Evolutionary conservation across 2,797 vertebrate genomes (phyloP), one percentile per base, ranked within the genome.

Genomic region (Mormyrops boulengeri): DNA sequence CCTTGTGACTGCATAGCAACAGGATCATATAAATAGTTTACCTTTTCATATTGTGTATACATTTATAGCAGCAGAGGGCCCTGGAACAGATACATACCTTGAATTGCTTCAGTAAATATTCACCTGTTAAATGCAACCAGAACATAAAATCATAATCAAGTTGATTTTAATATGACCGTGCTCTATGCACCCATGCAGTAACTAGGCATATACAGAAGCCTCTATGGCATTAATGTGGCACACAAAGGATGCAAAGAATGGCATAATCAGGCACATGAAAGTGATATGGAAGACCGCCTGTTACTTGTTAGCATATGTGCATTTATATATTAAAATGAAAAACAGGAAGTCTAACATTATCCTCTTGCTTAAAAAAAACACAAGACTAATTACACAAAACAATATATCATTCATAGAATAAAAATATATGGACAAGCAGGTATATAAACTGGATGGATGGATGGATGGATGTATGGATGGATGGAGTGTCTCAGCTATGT

Each of bases 1-100:
- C 85, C 49, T 87, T 55, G 22, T 38, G 14, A 30, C 85, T 87
- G 85, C 85, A 87, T 53, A 87, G 85, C 82, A 85, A 85, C 44
- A 85, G 49, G 52, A 30, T 85, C n/a, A 50, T 49, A 49, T 85
- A 50, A 85, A 85, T 85, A 85, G 17, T 49, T 85, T 85, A 52
- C 82, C 9, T 26, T 52, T 85, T 44, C 11, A 1, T 80, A 41
- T 77, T 44, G 34, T 80, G 38, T 80, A 80, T 44, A 80, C 38
- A 80, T 80, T 80, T 44, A 44, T 44, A 41, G 73, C 14, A 80
- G 6, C 34, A 44, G 38, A 44, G 34, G 5, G 38, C 2, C 38
- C 38, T 8, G 66, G 12, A 34, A 69, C 30, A 69, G 66, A 12
- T 34, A 14, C 30, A 0, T 14, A 69, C 66, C 30, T 69, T 69